phyloP scores from a whole-genome alignment of 2,888 invertebrate genomes.

The Sisyra terminalis region DNA sequence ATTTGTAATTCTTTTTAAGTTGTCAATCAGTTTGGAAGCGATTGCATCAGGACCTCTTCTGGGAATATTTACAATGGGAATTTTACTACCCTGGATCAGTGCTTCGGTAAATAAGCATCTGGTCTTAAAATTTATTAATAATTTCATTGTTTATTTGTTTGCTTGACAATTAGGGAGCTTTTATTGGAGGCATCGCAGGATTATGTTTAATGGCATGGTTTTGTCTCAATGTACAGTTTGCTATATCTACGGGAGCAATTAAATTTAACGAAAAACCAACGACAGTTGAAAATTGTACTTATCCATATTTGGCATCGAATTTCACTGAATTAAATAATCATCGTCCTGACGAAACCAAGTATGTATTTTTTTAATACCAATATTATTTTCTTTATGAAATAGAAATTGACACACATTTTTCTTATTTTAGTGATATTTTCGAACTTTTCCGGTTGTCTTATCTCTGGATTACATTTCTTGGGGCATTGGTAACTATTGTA shows the following conservation, averaged over 20 bases:
- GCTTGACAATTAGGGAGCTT: conserved; percentile 38
- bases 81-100: conserved; percentile 49
- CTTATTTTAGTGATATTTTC: conserved; percentile 39
- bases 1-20: too few species aligned
- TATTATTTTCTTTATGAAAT: too few species aligned
- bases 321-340: conserved; percentile 21
- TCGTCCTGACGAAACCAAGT: conserved; percentile 20
- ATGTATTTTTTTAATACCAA: too few species aligned
- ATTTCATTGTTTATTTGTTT: neutral
- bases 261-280: too few species aligned
- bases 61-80: conserved; percentile 50
- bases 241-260: too few species aligned
- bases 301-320: conserved; percentile 13
- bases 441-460: conserved; percentile 54
- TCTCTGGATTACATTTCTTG: conserved; percentile 48
- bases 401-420: too few species aligned
- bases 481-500: conserved; percentile 37
- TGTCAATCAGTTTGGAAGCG: conserved; percentile 43
- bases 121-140: neutral
- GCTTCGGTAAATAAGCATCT: conserved; percentile 27
- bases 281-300: neutral
- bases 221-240: too few species aligned
- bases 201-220: conserved; percentile 24
- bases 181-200: conserved; percentile 47
- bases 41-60: conserved; percentile 50